Base-by-base conservation (phyloP, 2,113 vertebrate genomes). In the Bothrops jararaca region DNA sequence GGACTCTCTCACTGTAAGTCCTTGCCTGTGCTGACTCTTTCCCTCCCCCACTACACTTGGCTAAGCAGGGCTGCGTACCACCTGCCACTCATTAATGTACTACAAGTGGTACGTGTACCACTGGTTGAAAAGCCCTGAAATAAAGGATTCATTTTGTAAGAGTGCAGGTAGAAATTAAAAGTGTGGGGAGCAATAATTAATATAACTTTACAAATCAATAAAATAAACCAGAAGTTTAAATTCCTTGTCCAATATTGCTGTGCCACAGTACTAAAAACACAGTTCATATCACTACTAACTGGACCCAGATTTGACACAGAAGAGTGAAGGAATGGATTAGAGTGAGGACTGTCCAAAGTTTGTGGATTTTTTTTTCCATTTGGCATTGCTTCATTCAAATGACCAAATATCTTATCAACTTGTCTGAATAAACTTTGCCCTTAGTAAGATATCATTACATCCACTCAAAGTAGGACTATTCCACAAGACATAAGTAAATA, bases 401-500 rank as follows among this genome's bases (percentile, higher is more conserved):
- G 92, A 94, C 95, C 94, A 95, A 95, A 93, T 88, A 23, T n/a
- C 95, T 96, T 95, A 95, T 95, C 94, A 96, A 85, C 91, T 85
- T 95, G 74, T 80, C 74, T 80, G 74, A 80, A 80, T 80, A 88
- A 95, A 95, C 94, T 96, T 95, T 93, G 91, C 74, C 86, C 94
- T 95, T 57, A 93, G 89, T 92, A 92, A 95, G 95, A 92, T 94
- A 91, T 92, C 89, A 85, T 94, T 95, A 80, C 89, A 89, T 90
- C 60, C 88, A 95, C 89, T 94, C 88, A 90, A 69, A 96, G 93
- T 91, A 95, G 74, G n/a, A 94, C 5, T 89, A 88, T 52, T 0
- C 95, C 91, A 92, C 53, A 92, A 69, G 52, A 94, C n/a, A 80
- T 92, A 92, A 92, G 86, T 89, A 94, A 95, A 74, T 80, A 80